These are phyloP conservation scores for Carassius auratus DNA, from an alignment of 2,113 vertebrate genomes.

Conservation along the genomic window DNA sequence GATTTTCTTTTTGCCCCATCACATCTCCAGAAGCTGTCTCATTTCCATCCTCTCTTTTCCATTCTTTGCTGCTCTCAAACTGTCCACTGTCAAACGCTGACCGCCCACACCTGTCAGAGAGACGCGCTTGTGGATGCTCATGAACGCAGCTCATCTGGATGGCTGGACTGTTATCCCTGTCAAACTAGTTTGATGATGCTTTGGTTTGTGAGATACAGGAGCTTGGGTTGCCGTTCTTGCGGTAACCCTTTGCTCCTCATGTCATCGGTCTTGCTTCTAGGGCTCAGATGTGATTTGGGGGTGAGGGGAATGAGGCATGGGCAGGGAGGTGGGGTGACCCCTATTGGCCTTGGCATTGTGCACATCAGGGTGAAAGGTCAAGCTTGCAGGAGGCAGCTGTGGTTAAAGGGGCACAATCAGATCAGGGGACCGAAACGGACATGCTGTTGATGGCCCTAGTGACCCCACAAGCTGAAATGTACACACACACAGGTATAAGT, in stretches of 20 bases:
- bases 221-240: constrained; percentile 47
- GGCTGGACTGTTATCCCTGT: constrained; percentile 5
- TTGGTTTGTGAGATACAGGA: not conserved
- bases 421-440: constrained; percentile 62
- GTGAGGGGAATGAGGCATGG: constrained; percentile 54
- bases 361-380: constrained; percentile 66
- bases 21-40: not conserved
- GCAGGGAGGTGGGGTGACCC: constrained; percentile 58
- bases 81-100: not conserved
- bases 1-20: not conserved
- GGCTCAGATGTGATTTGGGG: constrained; percentile 30
- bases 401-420: constrained; percentile 58
- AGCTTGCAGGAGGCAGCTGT: constrained; percentile 50
- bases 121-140: constrained; percentile 14
- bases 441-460: constrained; percentile 54
- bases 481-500: constrained; percentile 11
- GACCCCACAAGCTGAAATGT: constrained; percentile 8
- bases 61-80: not conserved
- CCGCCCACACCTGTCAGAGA: constrained; percentile 28
- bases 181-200: not conserved
- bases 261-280: constrained; percentile 63
- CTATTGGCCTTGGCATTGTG: constrained; percentile 76
- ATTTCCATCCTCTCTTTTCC: not conserved
- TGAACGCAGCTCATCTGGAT: constrained; percentile 53
- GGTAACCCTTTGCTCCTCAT: constrained; percentile 62